phyloP scores from a whole-genome alignment of 2,113 vertebrate genomes.

The Lamprologus tigripictilis region DNA sequence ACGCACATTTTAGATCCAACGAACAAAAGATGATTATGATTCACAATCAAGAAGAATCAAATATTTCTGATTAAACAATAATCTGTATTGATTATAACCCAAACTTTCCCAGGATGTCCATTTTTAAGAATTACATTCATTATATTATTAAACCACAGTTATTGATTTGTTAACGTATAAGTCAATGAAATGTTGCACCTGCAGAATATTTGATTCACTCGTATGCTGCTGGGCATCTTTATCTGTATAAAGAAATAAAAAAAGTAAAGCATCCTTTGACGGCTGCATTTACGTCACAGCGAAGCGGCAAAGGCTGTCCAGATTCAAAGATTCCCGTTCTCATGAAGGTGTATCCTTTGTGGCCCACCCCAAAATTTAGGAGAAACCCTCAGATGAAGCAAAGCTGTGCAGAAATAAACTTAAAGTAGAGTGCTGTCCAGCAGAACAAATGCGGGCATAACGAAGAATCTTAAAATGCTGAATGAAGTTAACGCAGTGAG shows the following conservation, averaged over 20 bases:
- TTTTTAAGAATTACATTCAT: neutral
- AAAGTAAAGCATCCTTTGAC: neutral
- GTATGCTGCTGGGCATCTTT: neutral
- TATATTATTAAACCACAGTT: neutral
- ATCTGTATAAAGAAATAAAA: neutral
- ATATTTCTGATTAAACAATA: neutral
- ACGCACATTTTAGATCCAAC: too few relatives aligned
- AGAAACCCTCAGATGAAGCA: neutral
- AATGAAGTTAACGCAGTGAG: neutral
- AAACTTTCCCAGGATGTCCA: accelerated
- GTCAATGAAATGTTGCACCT: neutral
- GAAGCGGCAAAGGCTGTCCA: neutral
- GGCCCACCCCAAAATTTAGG: neutral
- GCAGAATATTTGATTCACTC: neutral
- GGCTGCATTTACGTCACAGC: neutral
- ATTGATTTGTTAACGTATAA: neutral
- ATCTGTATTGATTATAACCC: neutral
- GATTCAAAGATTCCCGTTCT: neutral
- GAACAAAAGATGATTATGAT: neutral
- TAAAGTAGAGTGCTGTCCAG: neutral
- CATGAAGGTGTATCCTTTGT: neutral
- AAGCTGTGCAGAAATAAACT: neutral
- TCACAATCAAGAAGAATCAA: neutral
- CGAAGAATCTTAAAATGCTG: neutral
- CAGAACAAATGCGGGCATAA: neutral